phyloP scores from a whole-genome alignment of 2,888 invertebrate species.

The Cactoblastis cactorum region DNA sequence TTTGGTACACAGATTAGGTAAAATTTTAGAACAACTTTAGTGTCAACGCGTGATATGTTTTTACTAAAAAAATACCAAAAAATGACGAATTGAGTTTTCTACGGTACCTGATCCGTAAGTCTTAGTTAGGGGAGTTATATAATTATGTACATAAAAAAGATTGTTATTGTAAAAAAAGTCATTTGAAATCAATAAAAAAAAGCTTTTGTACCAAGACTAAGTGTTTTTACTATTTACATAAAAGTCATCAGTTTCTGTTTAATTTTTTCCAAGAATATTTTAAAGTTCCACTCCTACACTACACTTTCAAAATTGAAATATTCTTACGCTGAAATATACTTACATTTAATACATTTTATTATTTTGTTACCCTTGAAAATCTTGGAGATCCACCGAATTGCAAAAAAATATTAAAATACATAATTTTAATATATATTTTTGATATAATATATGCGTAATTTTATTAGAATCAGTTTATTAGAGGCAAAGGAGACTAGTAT shows the following conservation, averaged over 20 bases:
- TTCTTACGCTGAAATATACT: too few species aligned
- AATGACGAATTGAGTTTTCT: background rate
- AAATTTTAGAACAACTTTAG: background rate
- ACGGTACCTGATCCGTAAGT: background rate
- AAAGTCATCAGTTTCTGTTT: background rate
- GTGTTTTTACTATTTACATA: background rate
- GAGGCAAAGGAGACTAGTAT: too few species aligned
- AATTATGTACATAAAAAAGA: background rate
- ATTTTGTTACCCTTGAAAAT: too few species aligned
- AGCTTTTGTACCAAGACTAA: background rate
- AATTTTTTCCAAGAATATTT: too few species aligned
- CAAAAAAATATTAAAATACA: too few species aligned
- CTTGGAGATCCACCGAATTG: too few species aligned
- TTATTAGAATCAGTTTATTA: too few species aligned
- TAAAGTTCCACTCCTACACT: too few species aligned
- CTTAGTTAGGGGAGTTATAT: background rate
- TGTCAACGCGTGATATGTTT: background rate
- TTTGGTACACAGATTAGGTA: background rate
- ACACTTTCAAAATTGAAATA: too few species aligned
- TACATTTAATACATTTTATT: too few species aligned
- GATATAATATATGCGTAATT: too few species aligned
- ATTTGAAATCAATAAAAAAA: slow-evolving; percentile 1
- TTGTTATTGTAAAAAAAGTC: background rate
- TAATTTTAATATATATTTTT: too few species aligned
- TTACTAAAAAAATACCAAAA: background rate